Base-by-base conservation (phyloP, 2,113 vertebrate species). In the Rhizomys pruinosus region DNA sequence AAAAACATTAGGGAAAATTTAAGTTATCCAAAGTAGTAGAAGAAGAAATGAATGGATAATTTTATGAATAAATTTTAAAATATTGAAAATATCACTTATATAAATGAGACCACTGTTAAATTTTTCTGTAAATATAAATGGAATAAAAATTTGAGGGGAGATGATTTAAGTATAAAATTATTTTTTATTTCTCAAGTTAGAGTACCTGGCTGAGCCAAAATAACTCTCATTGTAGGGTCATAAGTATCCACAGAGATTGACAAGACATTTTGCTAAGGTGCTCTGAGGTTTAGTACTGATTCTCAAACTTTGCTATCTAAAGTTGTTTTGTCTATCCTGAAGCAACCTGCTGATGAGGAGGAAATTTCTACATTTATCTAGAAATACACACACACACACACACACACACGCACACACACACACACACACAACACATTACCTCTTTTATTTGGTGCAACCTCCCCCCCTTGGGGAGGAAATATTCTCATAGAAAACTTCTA, bases 1-100 rank as follows among this genome's bases (percentile, higher is more conserved):
- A 95, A 77, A 95, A 77, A 0, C 42, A 90, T 89, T 77, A 93
- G 44, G n/a, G 8, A 61, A 37, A 92, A 90, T 85, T 93, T 89
- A 91, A 87, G 59, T 85, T 77, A 90, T 9, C 19, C 68, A 92
- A 66, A 95, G 9, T 78, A 34, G 66, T 94, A 84, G 78, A 87
- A 89, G 3, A 93, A 69, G 59, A 95, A 93, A 91, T 86, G 55
- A 93, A 88, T 88, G 52, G 57, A 78, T 82, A 89, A 93, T 93
- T 96, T 93, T 92, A 90, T 92, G 23, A 93, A 82, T 86, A 20
- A 17, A 92, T 92, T 84, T 93, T 85, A 90, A 88, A 90, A 80
- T 79, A 94, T 29, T 64, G 6, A 27, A 82, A 12, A 4, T 44
- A 19, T 77, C 80, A 59, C 10, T 61, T 95, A 90, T 93, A 76